phyloP scores from a whole-genome alignment of 2,797 vertebrate species.

The Acanthopagrus latus region DNA sequence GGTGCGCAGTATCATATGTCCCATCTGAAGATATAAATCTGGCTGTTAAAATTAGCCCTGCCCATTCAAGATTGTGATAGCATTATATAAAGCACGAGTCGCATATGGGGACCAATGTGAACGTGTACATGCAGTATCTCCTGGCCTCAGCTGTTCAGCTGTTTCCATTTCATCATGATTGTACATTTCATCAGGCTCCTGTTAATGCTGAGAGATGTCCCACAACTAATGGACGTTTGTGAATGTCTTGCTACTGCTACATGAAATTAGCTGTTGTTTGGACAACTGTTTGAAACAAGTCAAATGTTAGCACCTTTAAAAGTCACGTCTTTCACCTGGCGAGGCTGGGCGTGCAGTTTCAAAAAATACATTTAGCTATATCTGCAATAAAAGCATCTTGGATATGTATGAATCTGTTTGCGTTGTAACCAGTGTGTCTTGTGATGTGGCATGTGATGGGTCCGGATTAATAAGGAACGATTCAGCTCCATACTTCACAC shows the following conservation, averaged over 20 bases:
- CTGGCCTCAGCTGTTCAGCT: constrained; percentile 65
- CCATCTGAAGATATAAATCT: not conserved
- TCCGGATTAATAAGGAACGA: constrained; percentile 61
- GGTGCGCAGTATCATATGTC: not conserved
- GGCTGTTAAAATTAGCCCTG: not conserved
- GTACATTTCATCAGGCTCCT: constrained; percentile 68
- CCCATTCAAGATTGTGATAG: not conserved
- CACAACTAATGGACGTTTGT: constrained; percentile 70
- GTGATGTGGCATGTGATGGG: constrained; percentile 43
- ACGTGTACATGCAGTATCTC: constrained; percentile 33
- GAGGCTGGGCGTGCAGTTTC: constrained; percentile 23
- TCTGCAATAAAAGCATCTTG: constrained; percentile 55
- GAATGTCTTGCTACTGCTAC: constrained; percentile 69
- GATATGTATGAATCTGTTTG: constrained; percentile 42
- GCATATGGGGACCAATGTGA: constrained; percentile 17
- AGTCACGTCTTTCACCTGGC: constrained; percentile 15
- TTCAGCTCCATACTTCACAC: constrained; percentile 74
- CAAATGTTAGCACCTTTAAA: constrained; percentile 23
- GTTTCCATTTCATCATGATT: constrained; percentile 65
- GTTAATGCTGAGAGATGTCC: constrained; percentile 75
- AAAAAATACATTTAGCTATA: constrained; percentile 52
- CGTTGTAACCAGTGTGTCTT: constrained; percentile 36
- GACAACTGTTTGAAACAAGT: constrained; percentile 61
- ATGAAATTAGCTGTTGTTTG: constrained; percentile 65
- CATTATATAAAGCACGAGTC: not conserved